Evolutionary conservation across 2,888 invertebrate species (phyloP).

Genomic region (Sylvicola cinctus): DNA sequence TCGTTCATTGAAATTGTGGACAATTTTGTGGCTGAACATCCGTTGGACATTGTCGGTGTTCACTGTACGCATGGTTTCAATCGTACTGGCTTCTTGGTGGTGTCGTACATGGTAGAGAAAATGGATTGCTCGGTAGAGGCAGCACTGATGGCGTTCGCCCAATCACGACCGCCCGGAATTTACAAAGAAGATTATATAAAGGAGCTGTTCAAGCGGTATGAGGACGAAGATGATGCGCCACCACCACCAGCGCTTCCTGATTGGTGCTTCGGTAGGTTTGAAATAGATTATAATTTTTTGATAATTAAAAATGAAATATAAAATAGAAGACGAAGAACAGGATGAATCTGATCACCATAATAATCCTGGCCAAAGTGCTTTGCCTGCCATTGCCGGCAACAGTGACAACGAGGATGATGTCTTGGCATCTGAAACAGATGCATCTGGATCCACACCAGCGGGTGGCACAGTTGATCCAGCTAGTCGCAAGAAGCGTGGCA

Average conservation of each 20-base stretch:
- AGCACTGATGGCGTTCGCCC: slow-evolving; percentile 57
- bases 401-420: slow-evolving; percentile 1
- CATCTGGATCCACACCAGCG: slow-evolving; percentile 2
- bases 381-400: neutral
- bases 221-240: slow-evolving; percentile 45
- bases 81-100: slow-evolving; percentile 87
- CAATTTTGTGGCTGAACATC: slow-evolving; percentile 57
- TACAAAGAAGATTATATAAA: slow-evolving; percentile 91
- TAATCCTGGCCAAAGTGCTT: neutral
- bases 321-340: slow-evolving; percentile 6
- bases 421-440: slow-evolving; percentile 1
- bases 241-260: slow-evolving; percentile 61
- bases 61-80: slow-evolving; percentile 98
- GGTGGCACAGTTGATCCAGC: slow-evolving; percentile 2
- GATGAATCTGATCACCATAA: neutral
- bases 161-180: slow-evolving; percentile 69
- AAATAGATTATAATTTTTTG: slow-evolving; percentile 17
- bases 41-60: slow-evolving; percentile 48
- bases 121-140: slow-evolving; percentile 68
- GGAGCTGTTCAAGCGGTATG: slow-evolving; percentile 68
- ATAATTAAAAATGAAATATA: slow-evolving; percentile 8
- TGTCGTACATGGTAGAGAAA: slow-evolving; percentile 73
- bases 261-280: slow-evolving; percentile 81
- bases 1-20: slow-evolving; percentile 66
- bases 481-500: slow-evolving; percentile 25